Evolutionary conservation across 1,140 invertebrate species (phyloP), one percentile per base, ranked within the genome.

Genomic region (Gerris buenoi): DNA sequence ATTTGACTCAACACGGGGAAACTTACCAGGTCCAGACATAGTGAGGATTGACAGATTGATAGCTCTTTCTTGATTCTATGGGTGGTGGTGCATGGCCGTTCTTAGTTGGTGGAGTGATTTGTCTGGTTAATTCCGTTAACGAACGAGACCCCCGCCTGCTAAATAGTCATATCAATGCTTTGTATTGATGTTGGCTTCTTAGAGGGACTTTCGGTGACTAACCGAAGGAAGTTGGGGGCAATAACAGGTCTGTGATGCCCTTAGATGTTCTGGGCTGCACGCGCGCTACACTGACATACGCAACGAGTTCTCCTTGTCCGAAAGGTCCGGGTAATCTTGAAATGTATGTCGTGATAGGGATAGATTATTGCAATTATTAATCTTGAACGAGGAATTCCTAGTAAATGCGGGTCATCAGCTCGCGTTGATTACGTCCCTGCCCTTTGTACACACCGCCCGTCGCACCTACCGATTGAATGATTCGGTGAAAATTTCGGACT

Each of bases 11-110:
- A 87, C 85, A 85, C 83, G 83, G 84, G 84, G 84, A 84, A 68
- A 67, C 66, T 90, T 83, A 90, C 87, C 87, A 86, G 86, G 88
- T 81, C 86, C 84, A 82, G 86, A 90, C 88, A 89, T 83, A 79
- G 84, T 82, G 84, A 90, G 85, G 88, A 89, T 89, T 89, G 87
- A 90, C 86, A 88, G 86, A 89, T 87, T 88, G 85, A 90, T 79
- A 89, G 88, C 86, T 89, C 87, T 91, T 90, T 91, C 87, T 89
- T 86, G 88, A 91, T 90, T 85, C 81, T 78, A 80, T 85, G 87
- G 86, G 84, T 90, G 86, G 88, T 90, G 87, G 88, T 89, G 88
- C 87, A 90, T 89, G 86, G 86, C 86, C 86, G 86, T 89, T 90
- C 86, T 89, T 89, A 89, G 86, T 90, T 90, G 84, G 87, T 89